Evolutionary conservation across 2,113 vertebrate species (phyloP), one percentile per base, ranked within the genome.

Genomic region (Rynchops niger): DNA sequence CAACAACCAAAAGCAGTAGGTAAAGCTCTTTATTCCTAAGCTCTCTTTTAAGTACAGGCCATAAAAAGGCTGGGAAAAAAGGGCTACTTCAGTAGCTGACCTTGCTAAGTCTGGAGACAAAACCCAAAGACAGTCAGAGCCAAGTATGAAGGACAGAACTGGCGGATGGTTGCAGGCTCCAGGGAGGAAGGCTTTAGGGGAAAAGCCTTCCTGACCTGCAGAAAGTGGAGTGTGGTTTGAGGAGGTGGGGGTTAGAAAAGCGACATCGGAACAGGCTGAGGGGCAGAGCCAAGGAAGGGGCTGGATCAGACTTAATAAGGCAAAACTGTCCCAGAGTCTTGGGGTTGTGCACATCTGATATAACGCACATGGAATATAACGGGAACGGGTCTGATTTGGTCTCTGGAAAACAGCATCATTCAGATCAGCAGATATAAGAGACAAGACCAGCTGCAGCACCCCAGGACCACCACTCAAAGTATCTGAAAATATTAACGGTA

Each of bases 1-100:
- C 90, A 95, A 92, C 88, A 94, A 47, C 71, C 82, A 65, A 72
- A 79, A 90, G 74, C 71, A 69, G 71, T 18, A 88, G 58, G 71
- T 27, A 80, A 93, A 88, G 88, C 53, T 80, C 62, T 86, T 95
- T 43, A 90, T 77, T 69, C 53, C 53, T 42, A 52, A 73, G 12
- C 14, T 81, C 40, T 82, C 71, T 82, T 72, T 88, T 38, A 88
- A 76, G 58, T 88, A 38, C 23, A 80, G 49, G 8, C 22, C 1
- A 82, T 50, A 30, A 63, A 59, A 63, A 55, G 11, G n/a, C 15
- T 55, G 16, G 42, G 12, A 8, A 19, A 16, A 79, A 77, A 43
- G 12, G 23, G 61, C 26, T 9, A 25, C 19, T 84, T 82, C 69
- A 87, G 34, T 15, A 71, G 42, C 66, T 90, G 87, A 76, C n/a